A percentile compares a stretch with the other conserved stretches of the same genome.
These are phyloP conservation scores for Aricia agestis DNA, from an alignment of 1,140 invertebrate genomes.

Conservation along the genomic window DNA sequence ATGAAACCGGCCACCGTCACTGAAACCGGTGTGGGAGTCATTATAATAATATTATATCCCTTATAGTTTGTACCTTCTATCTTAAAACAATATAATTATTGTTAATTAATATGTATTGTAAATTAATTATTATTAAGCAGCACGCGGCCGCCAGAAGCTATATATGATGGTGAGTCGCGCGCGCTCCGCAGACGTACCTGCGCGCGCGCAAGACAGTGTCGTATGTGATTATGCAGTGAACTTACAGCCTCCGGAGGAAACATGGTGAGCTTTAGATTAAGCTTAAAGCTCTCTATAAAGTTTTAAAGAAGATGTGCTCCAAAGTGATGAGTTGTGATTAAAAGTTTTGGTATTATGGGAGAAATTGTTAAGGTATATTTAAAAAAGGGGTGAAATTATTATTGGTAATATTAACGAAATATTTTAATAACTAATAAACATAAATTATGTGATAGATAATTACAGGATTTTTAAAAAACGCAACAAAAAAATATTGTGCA, in stretches of 20 bases:
- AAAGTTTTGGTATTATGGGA: background rate
- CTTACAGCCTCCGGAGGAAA: background rate
- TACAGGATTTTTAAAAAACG: too few relatives aligned
- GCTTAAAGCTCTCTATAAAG: background rate
- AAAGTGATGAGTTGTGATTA: background rate
- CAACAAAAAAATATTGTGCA: too few relatives aligned
- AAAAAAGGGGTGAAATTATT: too few relatives aligned
- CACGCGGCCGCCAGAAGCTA: background rate
- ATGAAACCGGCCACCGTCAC: too few relatives aligned
- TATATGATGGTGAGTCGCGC: slow-evolving; percentile 12
- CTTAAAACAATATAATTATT: background rate
- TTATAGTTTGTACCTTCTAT: background rate
- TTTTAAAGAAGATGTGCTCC: background rate
- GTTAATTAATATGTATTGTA: background rate
- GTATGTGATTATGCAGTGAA: slow-evolving; percentile 13
- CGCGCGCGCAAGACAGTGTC: background rate
- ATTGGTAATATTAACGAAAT: too few relatives aligned
- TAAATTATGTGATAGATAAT: too few relatives aligned
- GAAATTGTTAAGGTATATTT: too few relatives aligned
- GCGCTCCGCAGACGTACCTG: slow-evolving; percentile 13
- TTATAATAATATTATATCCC: too few relatives aligned
- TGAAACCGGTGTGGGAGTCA: too few relatives aligned
- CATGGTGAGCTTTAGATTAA: slow-evolving; percentile 7
- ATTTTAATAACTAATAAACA: too few relatives aligned
- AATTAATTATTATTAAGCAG: background rate